Base-by-base conservation (phyloP, 1,140 invertebrate species). In the Elysia chlorotica region DNA sequence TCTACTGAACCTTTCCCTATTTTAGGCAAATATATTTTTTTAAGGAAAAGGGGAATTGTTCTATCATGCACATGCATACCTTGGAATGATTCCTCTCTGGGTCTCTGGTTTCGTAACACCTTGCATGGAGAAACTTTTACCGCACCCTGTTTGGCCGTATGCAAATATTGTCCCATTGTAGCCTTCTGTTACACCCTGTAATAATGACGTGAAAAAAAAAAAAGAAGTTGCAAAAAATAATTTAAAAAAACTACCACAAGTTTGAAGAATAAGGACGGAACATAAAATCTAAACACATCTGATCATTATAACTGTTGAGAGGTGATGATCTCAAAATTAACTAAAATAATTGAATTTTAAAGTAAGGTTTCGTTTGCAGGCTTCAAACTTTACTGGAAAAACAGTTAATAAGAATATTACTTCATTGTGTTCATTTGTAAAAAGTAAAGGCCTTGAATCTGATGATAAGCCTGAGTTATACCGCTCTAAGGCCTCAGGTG, bases 81-180 rank as follows among this genome's bases (percentile, higher is more conserved):
- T 90, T 14, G 95, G 95, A 80, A 97, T 95, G 71, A 96, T 92
- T 25, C 94, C 94, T 79, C 91, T 88, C 80, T 91, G 90, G 88
- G 90, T 86, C 1, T 86, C 67, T 59, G 89, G 90, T 71, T 88
- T 87, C 23, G 84, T 81, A 74, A 90, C 81, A 21, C 90, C 81
- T 92, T 95, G 89, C 89, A 90, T 90, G 4, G 88, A 87, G 75
- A 88, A 90, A 21, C 89, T 89, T 76, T 90, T 90, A n/a, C 89
- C 86, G 82, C 88, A 88, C 17, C 89, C 89, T 61, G 89, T 90
- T 79, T 90, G 89, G 19, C 89, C 89, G 83, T 90, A 90, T n/a
- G 89, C 89, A 83, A 90, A 90, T 57, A 90, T 89, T n/a, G 89
- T 90, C 23, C 89, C 89, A 85, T 90, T 90, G 77, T 90, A 90